Evolutionary conservation across 92 coral and sea anemone genomes (phyloP), one percentile per base, ranked within the genome.

Genomic region (Pocillopora meandrina): DNA sequence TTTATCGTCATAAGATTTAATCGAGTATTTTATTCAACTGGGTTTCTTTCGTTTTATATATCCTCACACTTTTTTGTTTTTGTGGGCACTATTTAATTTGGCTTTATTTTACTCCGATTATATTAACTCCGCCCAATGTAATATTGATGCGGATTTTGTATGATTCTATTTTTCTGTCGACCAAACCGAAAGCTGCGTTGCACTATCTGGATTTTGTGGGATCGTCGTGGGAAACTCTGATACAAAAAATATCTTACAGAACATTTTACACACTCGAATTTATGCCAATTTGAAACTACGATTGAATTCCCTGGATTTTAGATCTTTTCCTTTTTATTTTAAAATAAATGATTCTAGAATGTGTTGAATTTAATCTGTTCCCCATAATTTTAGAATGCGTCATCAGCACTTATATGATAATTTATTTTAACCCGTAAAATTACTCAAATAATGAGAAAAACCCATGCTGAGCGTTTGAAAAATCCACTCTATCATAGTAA

Each of bases 201-300:
- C 17, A 15, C 15, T 2, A 69, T 69, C 52, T 68, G 52, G 47
- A 68, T 68, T 68, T 68, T 68, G 72, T 68, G 72, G 55, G 72
- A 15, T 68, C 72, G 2, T 68, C 19, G 35, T 14, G 19, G 19
- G 12, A 35, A 47, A 36, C 72, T 19, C 72, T 31, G 68, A 10
- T 17, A 64, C 23, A 7, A 16, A 12, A 16, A n/a, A 9, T 34
- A 55, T 55, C 35, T 0, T 34, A 55, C 35, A 70, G 33, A 59
- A 59, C 62, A 31, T 68, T 12, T 68, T 0, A 36, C 17, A 33
- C 23, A 68, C 9, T 34, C 14, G 12, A 64, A 42, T 42, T 42
- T 42, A 42, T 42, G 52, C 52, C 52, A 42, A 42, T 42, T 42
- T 42, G 5, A 7, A 42, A 42, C 8, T 42, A 42, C 5, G 52